Evolutionary conservation across 1,140 invertebrate genomes (phyloP), one percentile per base, ranked within the genome.

Genomic region (Drosophila orosa): DNA sequence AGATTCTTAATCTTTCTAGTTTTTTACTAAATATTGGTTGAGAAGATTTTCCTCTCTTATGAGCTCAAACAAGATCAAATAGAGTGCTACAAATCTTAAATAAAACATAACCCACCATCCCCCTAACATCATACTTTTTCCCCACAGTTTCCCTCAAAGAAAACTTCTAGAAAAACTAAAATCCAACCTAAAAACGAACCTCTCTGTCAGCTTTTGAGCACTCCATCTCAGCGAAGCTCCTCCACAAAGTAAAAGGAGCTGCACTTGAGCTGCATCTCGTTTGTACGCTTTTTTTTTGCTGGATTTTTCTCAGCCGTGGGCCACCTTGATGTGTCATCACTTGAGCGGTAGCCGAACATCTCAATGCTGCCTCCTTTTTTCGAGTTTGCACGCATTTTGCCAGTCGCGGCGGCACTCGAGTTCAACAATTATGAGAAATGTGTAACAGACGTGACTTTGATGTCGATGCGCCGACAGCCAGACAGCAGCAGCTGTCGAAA

Each of bases 371-470:
- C 54, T 52, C 58, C 31, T 67, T 52, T 42, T 67, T 39, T 31
- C 31, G 29, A 35, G 42, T 47, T 13, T 3, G 63, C 25, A 67
- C 63, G 56, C 66, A 71, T 50, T 68, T 54, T 58, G 78, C 61
- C 73, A 81, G 65, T 72, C 31, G 19, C 19, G 31, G 19, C 50
- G 50, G 50, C 79, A 78, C 54, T 68, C 59, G 47, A 69, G 52
- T 39, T 60, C 54, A 72, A 60, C 74, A 62, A 81, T 62, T 63
- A 78, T 82, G 62, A 55, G 69, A 75, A 65, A 83, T 84, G 56
- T 83, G 75, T 75, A 76, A 61, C 80, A 76, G 60, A 72, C 76
- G 80, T 63, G 71, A 84, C 80, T 79, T 84, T 84, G 80, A 84
- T 79, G 80, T 67, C 59, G 71, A 84, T 75, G 80, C 80, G 59